Conservation (phyloP, 2,113 vertebrate species). For the mouse (Mus musculus) region DNA sequence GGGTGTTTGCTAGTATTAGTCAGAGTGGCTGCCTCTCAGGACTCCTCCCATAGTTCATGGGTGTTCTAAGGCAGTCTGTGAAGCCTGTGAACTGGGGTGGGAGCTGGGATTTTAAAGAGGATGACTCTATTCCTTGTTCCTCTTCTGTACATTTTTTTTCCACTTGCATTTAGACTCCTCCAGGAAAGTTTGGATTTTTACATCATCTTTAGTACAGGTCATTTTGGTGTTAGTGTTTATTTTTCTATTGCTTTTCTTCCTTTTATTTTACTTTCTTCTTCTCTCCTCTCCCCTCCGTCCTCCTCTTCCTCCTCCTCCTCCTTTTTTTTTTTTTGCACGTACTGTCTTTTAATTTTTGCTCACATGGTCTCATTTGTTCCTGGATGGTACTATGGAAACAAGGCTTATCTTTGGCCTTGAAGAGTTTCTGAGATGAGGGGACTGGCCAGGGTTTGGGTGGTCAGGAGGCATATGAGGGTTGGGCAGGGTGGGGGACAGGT, state of each 20-base stretch:
- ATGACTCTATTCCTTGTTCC: conserved; percentile 62
- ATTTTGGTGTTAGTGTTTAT: conserved; percentile 60
- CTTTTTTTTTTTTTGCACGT: accelerated
- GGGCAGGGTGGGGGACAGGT: background rate
- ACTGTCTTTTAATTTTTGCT: conserved; percentile 35
- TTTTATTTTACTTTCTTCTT: background rate
- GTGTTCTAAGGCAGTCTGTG: conserved; percentile 38
- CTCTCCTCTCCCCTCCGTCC: accelerated
- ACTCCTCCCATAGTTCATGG: conserved; percentile 68
- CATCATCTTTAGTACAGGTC: conserved; percentile 60
- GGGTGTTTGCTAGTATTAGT: conserved; percentile 64
- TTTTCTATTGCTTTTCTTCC: conserved; percentile 39
- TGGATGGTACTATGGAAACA: background rate
- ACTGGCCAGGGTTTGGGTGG: background rate
- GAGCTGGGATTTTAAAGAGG: conserved; percentile 66
- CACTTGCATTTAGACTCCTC: conserved; percentile 60
- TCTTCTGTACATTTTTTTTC: conserved; percentile 76
- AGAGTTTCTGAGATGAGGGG: background rate
- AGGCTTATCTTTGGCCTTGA: background rate
- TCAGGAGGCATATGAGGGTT: background rate
- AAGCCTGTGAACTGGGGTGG: conserved; percentile 36
- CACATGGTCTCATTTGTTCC: background rate
- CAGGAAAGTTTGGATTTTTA: conserved; percentile 65
- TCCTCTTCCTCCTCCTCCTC: accelerated
- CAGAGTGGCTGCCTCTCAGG: conserved; percentile 51